phyloP scores from a whole-genome alignment of 1,140 invertebrate species.

The Aphidius ervi region DNA sequence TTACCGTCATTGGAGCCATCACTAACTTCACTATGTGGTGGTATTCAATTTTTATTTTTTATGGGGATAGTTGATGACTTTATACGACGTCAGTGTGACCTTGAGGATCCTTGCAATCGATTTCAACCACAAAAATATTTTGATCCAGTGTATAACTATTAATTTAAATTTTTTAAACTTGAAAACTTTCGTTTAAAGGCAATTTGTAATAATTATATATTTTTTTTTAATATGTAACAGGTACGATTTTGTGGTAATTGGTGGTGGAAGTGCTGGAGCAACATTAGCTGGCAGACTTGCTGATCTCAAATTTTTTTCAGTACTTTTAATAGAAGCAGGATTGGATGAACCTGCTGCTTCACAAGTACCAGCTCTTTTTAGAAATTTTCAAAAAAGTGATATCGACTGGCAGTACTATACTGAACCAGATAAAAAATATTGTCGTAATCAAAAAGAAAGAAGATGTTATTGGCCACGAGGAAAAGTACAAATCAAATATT shows the following conservation, averaged over 20 bases:
- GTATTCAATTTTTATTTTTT: no score
- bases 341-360: constrained; percentile 77
- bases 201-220: no score
- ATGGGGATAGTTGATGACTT: no score
- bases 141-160: no score
- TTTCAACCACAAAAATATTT: no score
- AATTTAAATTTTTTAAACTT: no score
- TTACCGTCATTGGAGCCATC: no score
- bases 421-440: constrained; percentile 77
- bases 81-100: no score
- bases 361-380: constrained; percentile 77
- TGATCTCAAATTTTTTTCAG: constrained; percentile 52
- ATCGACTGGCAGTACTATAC: constrained; percentile 85
- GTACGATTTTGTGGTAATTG: background rate
- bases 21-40: no score
- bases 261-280: constrained; percentile 60
- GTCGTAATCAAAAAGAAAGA: constrained; percentile 62
- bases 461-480: constrained; percentile 79
- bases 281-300: constrained; percentile 70
- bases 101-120: no score
- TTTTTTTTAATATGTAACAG: constrained; percentile 34
- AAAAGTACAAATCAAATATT: constrained; percentile 56
- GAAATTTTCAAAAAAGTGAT: constrained; percentile 68
- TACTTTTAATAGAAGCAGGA: constrained; percentile 59
- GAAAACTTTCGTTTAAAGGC: no score